Evolutionary conservation across 2,113 vertebrate species (phyloP).

Genomic region (Terrapene triunguis): DNA sequence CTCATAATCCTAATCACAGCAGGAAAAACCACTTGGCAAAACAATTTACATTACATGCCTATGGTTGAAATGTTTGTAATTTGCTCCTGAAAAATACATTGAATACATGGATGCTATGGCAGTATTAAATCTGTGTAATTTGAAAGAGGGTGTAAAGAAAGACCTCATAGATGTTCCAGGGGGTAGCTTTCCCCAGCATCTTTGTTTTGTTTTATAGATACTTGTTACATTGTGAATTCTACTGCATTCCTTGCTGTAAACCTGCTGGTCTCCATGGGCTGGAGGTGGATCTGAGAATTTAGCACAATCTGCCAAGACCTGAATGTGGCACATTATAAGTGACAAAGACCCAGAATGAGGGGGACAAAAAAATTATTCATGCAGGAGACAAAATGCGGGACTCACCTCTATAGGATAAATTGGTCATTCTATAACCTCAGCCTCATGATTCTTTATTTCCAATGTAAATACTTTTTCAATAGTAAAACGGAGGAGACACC

Average conservation of each 20-base stretch:
- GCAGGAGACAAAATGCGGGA: background rate
- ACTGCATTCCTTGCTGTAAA: rapidly evolving
- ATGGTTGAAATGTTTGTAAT: background rate
- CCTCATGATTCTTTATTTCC: background rate
- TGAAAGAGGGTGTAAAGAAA: background rate
- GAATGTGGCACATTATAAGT: background rate
- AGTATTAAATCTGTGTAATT: rapidly evolving
- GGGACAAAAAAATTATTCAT: background rate
- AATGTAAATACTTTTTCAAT: background rate
- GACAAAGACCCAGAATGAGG: background rate
- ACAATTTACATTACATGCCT: rapidly evolving
- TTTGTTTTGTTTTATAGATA: background rate
- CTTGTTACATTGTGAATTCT: background rate
- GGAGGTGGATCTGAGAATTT: background rate
- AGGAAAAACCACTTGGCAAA: background rate
- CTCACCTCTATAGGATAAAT: background rate
- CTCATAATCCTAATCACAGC: background rate
- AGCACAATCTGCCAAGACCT: background rate
- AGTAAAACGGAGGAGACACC: background rate
- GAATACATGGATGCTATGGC: background rate
- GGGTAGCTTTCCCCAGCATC: background rate
- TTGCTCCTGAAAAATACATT: background rate
- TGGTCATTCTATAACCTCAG: background rate
- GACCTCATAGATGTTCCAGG: background rate
- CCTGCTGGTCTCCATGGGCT: rapidly evolving